Evolutionary conservation across 2,888 invertebrate species (phyloP), one percentile per base, ranked within the genome.

Genomic region (Scaptomyza parva): DNA sequence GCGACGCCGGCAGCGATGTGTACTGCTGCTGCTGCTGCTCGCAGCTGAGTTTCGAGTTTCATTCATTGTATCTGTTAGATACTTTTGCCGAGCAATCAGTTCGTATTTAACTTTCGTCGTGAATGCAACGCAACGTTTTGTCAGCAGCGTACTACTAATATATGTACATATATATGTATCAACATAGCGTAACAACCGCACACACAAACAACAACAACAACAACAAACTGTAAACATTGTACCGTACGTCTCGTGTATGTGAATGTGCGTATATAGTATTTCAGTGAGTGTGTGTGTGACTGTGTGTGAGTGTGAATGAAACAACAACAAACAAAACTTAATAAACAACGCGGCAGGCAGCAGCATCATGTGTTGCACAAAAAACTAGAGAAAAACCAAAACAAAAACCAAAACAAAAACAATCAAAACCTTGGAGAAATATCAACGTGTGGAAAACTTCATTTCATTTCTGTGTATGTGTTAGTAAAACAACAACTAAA

Each of bases 91-190:
- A 70, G 68, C 78, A 79, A 69, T 83, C 88, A 82, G 77, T 85
- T 89, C 88, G 86, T 86, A 89, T 89, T 89, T 81, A 86, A 89
- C 90, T 87, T 86, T 89, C 89, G 89, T 85, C 84, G 89, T 86
- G 84, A 86, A 86, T 84, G 86, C 86, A 80, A 82, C 86, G 83
- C 86, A 80, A 68, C 86, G 82, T 88, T 83, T 83, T 75, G 78
- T 69, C 66, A 67, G 76, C 61, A 70, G 84, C 74, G 67, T 62
- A 40, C 33, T n/a, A n/a, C n/a, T n/a, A n/a, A n/a, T n/a, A n/a
- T n/a, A 33, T n/a, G 7, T 2, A 33, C 2, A 33, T 33, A 28
- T 28, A 28, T 30, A 50, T 37, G 14, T 30, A 12, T 11, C 61
- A 65, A 55, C n/a, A n/a, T 9, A 41, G 43, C 55, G 17, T 26